phyloP scores from a whole-genome alignment of 2,888 invertebrate genomes.

The Lepidocyrtoides sp. region DNA sequence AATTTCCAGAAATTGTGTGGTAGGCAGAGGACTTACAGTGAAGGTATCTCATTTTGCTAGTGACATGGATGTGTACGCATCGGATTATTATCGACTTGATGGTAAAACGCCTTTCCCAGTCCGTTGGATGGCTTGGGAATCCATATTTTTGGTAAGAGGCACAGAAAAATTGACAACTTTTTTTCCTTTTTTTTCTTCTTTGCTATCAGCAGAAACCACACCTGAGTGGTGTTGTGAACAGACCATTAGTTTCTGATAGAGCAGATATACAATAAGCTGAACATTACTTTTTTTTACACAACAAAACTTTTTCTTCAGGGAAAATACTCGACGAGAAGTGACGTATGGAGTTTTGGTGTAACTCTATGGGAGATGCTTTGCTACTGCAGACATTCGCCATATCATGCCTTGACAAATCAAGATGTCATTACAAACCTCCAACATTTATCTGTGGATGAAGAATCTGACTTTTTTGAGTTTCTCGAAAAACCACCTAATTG shows the following conservation, averaged over 20 bases:
- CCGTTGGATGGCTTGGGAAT: conserved; percentile 97
- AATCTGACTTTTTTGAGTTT: conserved; percentile 87
- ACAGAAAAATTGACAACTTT: background rate
- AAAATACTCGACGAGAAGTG: conserved; percentile 95
- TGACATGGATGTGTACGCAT: conserved; percentile 92
- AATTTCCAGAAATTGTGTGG: conserved; percentile 91
- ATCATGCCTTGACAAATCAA: conserved; percentile 91
- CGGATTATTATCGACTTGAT: conserved; percentile 94
- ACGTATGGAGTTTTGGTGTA: conserved; percentile 97
- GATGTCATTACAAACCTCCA: conserved; percentile 92
- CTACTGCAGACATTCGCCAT: conserved; percentile 92
- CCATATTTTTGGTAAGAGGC: conserved; percentile 91
- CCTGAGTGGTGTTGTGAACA: conserved; percentile 18
- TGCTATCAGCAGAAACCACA: conserved; percentile 26
- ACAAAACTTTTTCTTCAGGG: conserved; percentile 89
- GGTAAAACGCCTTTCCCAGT: conserved; percentile 94
- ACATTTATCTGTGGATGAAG: conserved; percentile 89
- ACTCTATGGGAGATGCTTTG: conserved; percentile 95
- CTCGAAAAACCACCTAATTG: conserved; percentile 91
- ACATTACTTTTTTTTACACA: background rate
- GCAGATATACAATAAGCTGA: background rate
- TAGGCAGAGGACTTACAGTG: conserved; percentile 93
- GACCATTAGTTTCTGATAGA: conserved; percentile 26
- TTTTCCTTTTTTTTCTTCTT: conserved; percentile 1
- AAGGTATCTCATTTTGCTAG: conserved; percentile 96